phyloP scores from a whole-genome alignment of 2,888 invertebrate genomes.

The Peribatodes rhomboidaria region DNA sequence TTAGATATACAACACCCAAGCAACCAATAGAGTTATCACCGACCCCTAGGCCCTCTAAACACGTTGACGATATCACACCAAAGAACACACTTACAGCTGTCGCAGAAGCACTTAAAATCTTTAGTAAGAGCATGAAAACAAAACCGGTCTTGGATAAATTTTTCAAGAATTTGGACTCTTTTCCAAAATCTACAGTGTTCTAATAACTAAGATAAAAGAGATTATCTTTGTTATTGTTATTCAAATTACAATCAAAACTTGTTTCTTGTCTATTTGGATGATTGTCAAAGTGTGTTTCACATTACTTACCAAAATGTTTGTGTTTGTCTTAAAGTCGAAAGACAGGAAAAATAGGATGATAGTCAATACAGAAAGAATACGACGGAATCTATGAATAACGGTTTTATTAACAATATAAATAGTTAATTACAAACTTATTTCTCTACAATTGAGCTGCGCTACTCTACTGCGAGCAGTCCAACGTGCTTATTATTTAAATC shows the following conservation, averaged over 20 bases:
- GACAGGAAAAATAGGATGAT: not conserved
- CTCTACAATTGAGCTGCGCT: conserved; percentile 85
- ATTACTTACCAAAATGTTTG: too few relatives aligned
- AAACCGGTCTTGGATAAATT: conserved; percentile 26
- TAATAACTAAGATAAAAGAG: not conserved
- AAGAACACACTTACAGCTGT: conserved; percentile 19
- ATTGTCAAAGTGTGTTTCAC: too few relatives aligned
- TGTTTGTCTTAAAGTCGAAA: too few relatives aligned
- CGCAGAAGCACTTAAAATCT: conserved; percentile 26
- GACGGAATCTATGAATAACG: conserved; percentile 78
- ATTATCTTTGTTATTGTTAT: too few relatives aligned
- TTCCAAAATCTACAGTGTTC: not conserved
- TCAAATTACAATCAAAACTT: too few relatives aligned
- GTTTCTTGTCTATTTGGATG: too few relatives aligned
- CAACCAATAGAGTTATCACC: not conserved
- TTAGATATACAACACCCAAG: conserved; percentile 1
- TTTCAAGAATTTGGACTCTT: conserved; percentile 16
- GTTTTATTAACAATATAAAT: conserved; percentile 87
- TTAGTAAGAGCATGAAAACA: conserved; percentile 22
- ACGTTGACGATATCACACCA: conserved; percentile 2
- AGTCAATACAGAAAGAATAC: conserved; percentile 47
- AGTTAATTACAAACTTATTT: conserved; percentile 84
- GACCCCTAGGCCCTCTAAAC: not conserved
- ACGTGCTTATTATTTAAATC: conserved; percentile 69
- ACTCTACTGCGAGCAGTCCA: conserved; percentile 85